Conservation (phyloP, 1,140 invertebrate genomes). For the Drosophila setifemur region DNA sequence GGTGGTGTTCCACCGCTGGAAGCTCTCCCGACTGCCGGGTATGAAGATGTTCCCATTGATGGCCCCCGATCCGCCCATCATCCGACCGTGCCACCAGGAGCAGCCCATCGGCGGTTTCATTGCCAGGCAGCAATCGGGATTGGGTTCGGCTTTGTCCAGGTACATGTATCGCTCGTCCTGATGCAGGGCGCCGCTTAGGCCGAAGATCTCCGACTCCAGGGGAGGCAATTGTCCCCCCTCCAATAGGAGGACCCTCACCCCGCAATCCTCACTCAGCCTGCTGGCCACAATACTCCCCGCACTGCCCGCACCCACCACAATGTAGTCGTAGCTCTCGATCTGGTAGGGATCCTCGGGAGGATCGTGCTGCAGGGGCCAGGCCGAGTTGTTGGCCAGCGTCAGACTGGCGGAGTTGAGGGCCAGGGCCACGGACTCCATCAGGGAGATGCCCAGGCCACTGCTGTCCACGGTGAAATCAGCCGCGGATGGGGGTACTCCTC, state of each 20-base stretch:
- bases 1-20: conserved; percentile 84
- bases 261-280: conserved; percentile 54
- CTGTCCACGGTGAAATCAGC: conserved; percentile 25
- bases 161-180: conserved; percentile 54
- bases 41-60: conserved; percentile 90
- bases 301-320: conserved; percentile 85
- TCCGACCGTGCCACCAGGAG: conserved; percentile 85
- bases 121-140: conserved; percentile 51
- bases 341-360: conserved; percentile 69
- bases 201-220: conserved; percentile 51
- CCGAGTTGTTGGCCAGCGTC: conserved; percentile 82
- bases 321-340: conserved; percentile 83
- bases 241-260: conserved; percentile 81
- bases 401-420: conserved; percentile 84
- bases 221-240: conserved; percentile 62
- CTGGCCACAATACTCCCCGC: conserved; percentile 85
- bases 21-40: conserved; percentile 86
- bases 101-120: conserved; percentile 82
- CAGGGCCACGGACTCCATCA: conserved; percentile 83
- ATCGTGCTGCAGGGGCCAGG: conserved; percentile 83
- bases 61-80: conserved; percentile 87
- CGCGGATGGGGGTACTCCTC: neutral
- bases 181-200: conserved; percentile 44
- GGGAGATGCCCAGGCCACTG: conserved; percentile 81
- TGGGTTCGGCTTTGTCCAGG: conserved; percentile 49